A percentile compares a stretch with the other conserved stretches of the same genome.
Evolutionary conservation across 2,113 vertebrate genomes (phyloP).

Genomic region (Arizona elegans): DNA sequence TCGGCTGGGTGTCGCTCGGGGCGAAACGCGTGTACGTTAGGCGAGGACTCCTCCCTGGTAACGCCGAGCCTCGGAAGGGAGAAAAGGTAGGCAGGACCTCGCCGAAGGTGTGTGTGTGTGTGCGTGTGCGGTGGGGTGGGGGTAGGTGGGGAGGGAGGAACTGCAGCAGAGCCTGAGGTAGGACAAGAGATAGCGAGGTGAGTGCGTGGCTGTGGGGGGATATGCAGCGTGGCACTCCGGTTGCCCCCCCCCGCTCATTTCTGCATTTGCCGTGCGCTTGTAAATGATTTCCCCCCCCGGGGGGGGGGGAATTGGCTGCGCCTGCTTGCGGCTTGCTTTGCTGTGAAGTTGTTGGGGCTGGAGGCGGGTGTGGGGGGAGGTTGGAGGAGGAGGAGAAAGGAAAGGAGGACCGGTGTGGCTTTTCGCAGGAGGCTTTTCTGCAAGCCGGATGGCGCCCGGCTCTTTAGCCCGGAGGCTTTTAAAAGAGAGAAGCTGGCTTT

Average conservation of each 20-base stretch:
- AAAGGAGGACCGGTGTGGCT: neutral
- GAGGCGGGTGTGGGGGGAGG: too few relatives aligned
- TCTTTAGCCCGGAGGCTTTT: neutral
- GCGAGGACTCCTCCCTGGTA: neutral
- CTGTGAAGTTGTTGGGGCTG: neutral
- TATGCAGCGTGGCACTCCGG: neutral
- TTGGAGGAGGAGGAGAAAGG: too few relatives aligned
- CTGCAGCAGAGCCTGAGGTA: conserved; percentile 17
- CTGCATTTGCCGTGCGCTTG: conserved; percentile 4
- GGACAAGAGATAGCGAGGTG: neutral
- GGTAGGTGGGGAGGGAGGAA: neutral
- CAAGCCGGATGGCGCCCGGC: neutral
- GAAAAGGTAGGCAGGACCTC: neutral
- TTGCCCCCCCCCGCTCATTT: neutral
- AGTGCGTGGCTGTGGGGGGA: conserved; percentile 4
- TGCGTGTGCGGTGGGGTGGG: accelerated
- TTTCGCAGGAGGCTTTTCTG: neutral
- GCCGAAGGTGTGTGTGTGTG: neutral
- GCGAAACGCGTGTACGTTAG: neutral
- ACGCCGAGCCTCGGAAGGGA: neutral
- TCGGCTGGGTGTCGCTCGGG: neutral
- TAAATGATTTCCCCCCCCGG: neutral
- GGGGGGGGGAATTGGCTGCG: neutral
- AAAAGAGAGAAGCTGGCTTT: neutral
- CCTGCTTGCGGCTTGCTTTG: neutral